Conservation (phyloP, 2,888 invertebrate genomes). For the Tipula helvola region DNA sequence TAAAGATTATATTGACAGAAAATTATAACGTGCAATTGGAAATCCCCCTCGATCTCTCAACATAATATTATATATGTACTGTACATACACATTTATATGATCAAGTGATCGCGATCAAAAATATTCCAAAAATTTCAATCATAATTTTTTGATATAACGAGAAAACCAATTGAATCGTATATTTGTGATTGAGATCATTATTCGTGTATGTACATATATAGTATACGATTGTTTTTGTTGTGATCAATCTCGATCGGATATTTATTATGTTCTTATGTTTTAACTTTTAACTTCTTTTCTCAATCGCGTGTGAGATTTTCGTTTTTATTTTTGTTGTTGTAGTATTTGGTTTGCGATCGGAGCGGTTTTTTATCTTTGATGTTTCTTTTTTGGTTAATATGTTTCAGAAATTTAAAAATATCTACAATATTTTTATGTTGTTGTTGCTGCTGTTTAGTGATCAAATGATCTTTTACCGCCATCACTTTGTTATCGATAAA, state of each 20-base stretch:
- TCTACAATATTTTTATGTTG: neutral
- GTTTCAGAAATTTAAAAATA: neutral
- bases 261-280: neutral
- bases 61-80: too few relatives aligned
- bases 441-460: neutral
- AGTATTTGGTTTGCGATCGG: neutral
- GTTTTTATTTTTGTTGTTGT: neutral
- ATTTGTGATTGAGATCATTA: neutral
- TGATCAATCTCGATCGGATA: neutral
- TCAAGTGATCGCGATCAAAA: neutral
- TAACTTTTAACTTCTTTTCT: neutral
- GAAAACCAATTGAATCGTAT: neutral
- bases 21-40: neutral
- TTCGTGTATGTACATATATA: neutral
- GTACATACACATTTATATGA: neutral
- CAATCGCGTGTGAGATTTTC: neutral
- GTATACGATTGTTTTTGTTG: neutral
- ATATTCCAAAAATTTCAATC: neutral
- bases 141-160: neutral
- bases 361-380: neutral
- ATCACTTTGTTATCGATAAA: conserved; percentile 8
- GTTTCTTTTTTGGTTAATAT: neutral
- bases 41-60: neutral
- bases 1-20: neutral
- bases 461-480: conserved; percentile 6